A percentile compares a stretch with the other conserved stretches of the same genome.
These are phyloP conservation scores for Threskiornis aethiopicus DNA, from an alignment of 2,797 vertebrate species.

Conservation along the genomic window DNA sequence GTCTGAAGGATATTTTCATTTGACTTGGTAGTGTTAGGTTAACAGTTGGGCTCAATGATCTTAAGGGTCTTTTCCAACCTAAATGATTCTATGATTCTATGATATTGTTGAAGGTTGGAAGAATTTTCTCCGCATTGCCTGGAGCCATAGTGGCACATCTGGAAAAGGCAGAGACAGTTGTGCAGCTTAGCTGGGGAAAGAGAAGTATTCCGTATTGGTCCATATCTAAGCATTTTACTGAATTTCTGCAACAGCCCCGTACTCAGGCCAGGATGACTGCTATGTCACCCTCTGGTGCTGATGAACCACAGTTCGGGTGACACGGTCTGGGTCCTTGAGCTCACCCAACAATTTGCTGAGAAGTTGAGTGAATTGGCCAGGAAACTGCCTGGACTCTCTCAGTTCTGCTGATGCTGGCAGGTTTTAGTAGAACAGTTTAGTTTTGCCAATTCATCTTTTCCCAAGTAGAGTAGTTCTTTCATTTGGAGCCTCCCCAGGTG, in stretches of 20 bases:
- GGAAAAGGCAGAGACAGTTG: not conserved
- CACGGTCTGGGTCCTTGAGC: not conserved
- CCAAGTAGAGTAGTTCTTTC: not conserved
- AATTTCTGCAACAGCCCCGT: not conserved
- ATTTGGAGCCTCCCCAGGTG: not conserved
- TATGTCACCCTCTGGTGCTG: too few relatives aligned
- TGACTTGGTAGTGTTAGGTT: too few relatives aligned
- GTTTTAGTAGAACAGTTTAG: not conserved
- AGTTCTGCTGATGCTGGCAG: not conserved
- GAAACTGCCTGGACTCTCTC: not conserved
- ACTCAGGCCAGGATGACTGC: not conserved
- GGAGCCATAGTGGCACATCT: accelerated
- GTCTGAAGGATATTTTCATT: not conserved
- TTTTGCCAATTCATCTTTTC: not conserved
- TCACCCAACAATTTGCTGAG: not conserved
- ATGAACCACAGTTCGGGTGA: not conserved
- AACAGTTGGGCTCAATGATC: too few relatives aligned
- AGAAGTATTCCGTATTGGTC: not conserved
- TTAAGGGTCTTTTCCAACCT: too few relatives aligned
- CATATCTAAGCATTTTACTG: not conserved
- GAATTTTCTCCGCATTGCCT: not conserved
- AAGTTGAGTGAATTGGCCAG: not conserved
- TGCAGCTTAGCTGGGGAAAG: not conserved
- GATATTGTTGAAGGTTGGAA: not conserved
- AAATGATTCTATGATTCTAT: too few relatives aligned